Base-by-base conservation (phyloP, 1,140 invertebrate genomes). In the Lepidurus apus region DNA sequence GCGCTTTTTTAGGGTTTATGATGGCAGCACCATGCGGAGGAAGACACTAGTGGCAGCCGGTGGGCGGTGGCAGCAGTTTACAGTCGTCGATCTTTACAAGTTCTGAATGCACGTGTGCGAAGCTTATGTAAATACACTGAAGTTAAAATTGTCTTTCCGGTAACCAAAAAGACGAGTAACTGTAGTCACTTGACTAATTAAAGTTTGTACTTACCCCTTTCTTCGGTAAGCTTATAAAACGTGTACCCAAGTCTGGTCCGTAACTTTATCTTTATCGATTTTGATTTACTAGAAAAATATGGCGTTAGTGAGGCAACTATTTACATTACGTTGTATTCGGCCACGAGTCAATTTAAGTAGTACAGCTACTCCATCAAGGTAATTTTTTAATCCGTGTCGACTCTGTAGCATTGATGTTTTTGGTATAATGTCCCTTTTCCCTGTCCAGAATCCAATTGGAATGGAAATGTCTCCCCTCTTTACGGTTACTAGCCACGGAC, bases 111-210 rank as follows among this genome's bases (percentile, higher is more conserved):
- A 65, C 53, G 7, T 65, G 53, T 65, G 53, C 17, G 11, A 65
- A 65, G 17, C 53, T 65, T 65, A 65, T 65, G 53, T 65, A 65
- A 65, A 65, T 65, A 65, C 53, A n/a, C 17, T 65, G 53, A 21
- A 65, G 17, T 65, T 17, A 21, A 13, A 65, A 17, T 47, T 47
- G 17, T 21, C 8, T 17, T 17, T 7, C 13, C 53, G 21, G 13
- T 17, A 65, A 65, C 17, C 13, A n/a, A 7, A 65, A 65, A 21
- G 17, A 65, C 17, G 45, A 11, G 45, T 47, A 47, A 11, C 17
- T 47, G 1, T 10, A 11, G 1, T 47, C 45, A 47, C 1, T 47
- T 47, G 17, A 47, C 45, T 47, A 47, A 17, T 47, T 47, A 3
- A 17, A 11, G 17, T 47, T 47, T 47, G 6, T 17, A 7, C 4